Evolutionary conservation across 2,797 vertebrate genomes (phyloP), one percentile per base, ranked within the genome.

Genomic region (Typhlichthys eigenmanni): DNA sequence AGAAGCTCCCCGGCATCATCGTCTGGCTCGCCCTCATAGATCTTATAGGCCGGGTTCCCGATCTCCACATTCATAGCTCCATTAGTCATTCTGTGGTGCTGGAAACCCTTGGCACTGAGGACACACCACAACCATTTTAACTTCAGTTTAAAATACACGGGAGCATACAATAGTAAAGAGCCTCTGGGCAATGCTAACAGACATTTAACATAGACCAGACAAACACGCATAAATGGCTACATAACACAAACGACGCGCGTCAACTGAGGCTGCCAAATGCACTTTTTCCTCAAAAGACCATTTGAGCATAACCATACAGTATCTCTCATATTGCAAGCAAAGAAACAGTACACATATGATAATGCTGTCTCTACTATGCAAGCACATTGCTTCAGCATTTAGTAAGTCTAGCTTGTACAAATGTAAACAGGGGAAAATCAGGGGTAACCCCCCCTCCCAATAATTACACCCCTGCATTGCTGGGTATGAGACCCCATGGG

Each of bases 11-110:
- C 95, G 0, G 94, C 95, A 0, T 96, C 96, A 0, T 96, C 95
- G 9, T 96, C 95, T 0, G 93, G 93, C 74, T 96, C 96, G 29
- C 95, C 95, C 69, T 97, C 96, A 0, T 96, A 97, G 94, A 96
- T 97, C 80, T 97, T 97, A 82, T 97, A 97, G 8, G 95, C 96
- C 2, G 96, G 96, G 68, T 97, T 96, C 55, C 95, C 96, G 0
- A 97, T 97, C 87, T 97, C 96, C 76, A 97, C 96, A 0, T 97
- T 97, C 95, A 97, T 96, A 80, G 95, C 95, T 19, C 96, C 96
- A 0, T 97, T 97, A 0, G 95, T 96, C 96, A 97, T 97, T 54
- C 96, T 80, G 85, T 97, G 96, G 87, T 97, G 96, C 87, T 96
- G 95, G 92, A 97, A 97, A 76, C 95, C 96, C 89, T 97, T 97